Evolutionary conservation across 2,797 vertebrate genomes (phyloP).

Genomic region (Glyptemys insculpta): DNA sequence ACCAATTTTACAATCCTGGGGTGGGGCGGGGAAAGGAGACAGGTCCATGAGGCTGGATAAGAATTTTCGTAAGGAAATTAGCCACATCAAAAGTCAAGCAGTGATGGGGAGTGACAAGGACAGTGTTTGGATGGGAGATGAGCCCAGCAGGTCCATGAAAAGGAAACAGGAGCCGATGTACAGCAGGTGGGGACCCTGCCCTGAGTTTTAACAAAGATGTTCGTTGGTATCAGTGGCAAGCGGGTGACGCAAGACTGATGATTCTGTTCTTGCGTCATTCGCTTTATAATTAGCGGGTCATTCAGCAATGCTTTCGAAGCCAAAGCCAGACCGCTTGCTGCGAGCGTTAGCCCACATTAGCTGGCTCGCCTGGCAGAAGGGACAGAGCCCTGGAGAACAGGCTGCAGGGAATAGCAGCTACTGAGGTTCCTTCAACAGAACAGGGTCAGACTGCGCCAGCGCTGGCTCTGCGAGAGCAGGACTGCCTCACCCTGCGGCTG

Average conservation of each 20-base stretch:
- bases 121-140: background rate
- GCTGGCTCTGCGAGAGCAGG: accelerated
- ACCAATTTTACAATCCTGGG: background rate
- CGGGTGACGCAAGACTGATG: accelerated
- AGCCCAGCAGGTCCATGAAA: accelerated
- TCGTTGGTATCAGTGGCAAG: background rate
- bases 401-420: background rate
- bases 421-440: too few species aligned
- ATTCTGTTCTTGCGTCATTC: background rate
- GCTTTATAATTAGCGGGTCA: background rate
- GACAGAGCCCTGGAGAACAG: background rate
- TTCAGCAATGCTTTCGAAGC: background rate
- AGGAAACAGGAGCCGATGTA: background rate
- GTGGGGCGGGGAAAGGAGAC: accelerated
- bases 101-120: background rate
- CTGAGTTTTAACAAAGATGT: background rate
- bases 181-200: background rate
- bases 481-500: accelerated
- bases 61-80: background rate
- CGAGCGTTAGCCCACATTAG: accelerated
- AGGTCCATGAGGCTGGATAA: background rate
- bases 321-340: background rate
- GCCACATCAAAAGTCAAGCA: background rate
- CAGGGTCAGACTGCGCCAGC: background rate
- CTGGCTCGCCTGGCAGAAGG: background rate